phyloP scores from a whole-genome alignment of 2,113 vertebrate species.

The Labeo rohita region DNA sequence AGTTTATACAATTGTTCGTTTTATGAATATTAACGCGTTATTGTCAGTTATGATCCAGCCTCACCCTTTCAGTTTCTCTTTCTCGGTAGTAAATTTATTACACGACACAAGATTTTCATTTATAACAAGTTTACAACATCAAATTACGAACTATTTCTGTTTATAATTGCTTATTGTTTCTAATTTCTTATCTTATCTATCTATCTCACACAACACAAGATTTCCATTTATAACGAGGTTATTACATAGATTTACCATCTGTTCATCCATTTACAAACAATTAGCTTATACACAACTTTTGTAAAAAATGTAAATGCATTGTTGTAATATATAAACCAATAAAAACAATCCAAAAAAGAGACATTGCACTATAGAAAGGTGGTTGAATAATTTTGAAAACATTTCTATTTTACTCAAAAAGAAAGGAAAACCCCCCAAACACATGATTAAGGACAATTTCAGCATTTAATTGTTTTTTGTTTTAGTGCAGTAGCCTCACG shows the following conservation, averaged over 20 bases:
- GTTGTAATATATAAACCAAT: background rate
- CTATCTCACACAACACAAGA: background rate
- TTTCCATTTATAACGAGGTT: background rate
- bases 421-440: background rate
- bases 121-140: background rate
- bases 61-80: constrained; percentile 58
- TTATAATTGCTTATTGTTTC: background rate
- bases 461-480: background rate
- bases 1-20: background rate
- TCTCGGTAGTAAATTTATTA: background rate
- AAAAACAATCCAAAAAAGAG: too few relatives aligned
- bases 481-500: background rate
- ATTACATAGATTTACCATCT: too few relatives aligned
- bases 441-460: background rate
- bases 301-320: background rate
- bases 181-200: background rate
- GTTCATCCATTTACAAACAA: too few relatives aligned
- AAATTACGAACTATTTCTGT: background rate
- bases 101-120: background rate
- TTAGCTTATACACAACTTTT: too few relatives aligned
- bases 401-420: background rate
- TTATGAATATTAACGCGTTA: background rate
- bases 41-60: background rate
- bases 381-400: background rate
- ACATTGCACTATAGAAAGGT: background rate